A percentile compares a stretch with the other conserved stretches of the same genome.
Evolutionary conservation across 2,888 invertebrate genomes (phyloP).

Genomic region (Tetramorium bicarinatum): DNA sequence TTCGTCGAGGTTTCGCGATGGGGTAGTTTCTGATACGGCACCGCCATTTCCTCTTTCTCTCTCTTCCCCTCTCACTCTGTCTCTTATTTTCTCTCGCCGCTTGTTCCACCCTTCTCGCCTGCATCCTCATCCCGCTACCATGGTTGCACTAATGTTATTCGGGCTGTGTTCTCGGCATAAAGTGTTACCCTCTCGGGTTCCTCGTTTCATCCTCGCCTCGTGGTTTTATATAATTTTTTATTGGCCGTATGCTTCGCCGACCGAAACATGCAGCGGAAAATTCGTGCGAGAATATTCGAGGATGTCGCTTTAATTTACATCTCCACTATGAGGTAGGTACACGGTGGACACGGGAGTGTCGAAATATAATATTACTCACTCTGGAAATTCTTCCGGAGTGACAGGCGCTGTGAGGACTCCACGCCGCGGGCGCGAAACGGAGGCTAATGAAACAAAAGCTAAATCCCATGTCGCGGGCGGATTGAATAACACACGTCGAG

Average conservation of each 20-base stretch:
- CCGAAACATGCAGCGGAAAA: conserved; percentile 45
- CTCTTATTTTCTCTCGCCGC: conserved; percentile 15
- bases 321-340: not conserved
- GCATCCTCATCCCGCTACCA: not conserved
- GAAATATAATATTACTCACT: conserved; percentile 28
- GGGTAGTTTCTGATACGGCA: conserved; percentile 44
- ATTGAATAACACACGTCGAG: conserved; percentile 42
- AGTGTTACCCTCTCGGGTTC: conserved; percentile 37
- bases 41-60: conserved; percentile 5
- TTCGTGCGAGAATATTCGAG: conserved; percentile 36
- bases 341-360: not conserved
- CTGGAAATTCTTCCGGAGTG: conserved; percentile 12
- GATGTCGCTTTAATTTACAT: conserved; percentile 42
- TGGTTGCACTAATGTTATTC: conserved; percentile 49
- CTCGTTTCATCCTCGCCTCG: conserved; percentile 3
- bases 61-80: not conserved
- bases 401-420: not conserved
- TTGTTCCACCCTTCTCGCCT: not conserved
- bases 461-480: not conserved
- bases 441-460: conserved; percentile 47
- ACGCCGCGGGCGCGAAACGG: not conserved
- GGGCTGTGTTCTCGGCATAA: conserved; percentile 50
- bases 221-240: conserved; percentile 56
- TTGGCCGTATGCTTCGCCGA: conserved; percentile 36
- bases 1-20: conserved; percentile 52